phyloP scores from a whole-genome alignment of 2,797 vertebrate genomes.

The Catostomus latipinnis region DNA sequence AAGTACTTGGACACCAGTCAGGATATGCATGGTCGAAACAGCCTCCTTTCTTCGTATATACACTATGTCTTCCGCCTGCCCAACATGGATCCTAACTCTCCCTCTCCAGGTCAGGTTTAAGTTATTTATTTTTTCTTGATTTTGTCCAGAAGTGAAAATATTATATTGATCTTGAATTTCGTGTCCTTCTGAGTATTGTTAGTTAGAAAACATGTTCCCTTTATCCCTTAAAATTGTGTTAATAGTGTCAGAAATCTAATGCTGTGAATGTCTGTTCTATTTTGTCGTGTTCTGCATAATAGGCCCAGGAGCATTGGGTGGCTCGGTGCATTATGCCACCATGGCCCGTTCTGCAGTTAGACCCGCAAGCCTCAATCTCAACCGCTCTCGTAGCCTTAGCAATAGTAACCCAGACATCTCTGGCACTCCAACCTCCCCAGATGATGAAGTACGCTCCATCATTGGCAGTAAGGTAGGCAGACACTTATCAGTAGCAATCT shows the following conservation, averaged over 20 bases:
- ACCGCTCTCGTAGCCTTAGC: conserved; percentile 97
- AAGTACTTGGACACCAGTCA: conserved; percentile 96
- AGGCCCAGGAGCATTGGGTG: conserved; percentile 90
- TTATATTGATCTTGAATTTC: conserved; percentile 45
- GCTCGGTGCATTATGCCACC: conserved; percentile 96
- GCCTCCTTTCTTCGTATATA: conserved; percentile 94
- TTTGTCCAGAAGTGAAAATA: not conserved
- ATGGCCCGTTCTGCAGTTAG: conserved; percentile 96
- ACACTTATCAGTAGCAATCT: not conserved
- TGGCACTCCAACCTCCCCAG: conserved; percentile 94
- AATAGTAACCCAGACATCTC: conserved; percentile 99
- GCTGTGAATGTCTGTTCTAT: conserved; percentile 47
- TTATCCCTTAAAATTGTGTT: too few species aligned
- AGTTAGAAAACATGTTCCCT: not conserved
- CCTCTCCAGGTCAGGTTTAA: conserved; percentile 86
- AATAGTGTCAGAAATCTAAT: too few species aligned
- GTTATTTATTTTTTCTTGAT: conserved; percentile 20
- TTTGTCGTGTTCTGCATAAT: conserved; percentile 46
- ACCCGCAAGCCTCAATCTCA: conserved; percentile 95
- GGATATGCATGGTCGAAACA: conserved; percentile 96
- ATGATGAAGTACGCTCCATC: conserved; percentile 96
- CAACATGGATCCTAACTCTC: conserved; percentile 92
- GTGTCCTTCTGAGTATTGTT: not conserved
- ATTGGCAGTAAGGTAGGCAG: conserved; percentile 93
- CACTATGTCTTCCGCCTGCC: conserved; percentile 96